Conservation (phyloP, 1,140 invertebrate genomes). For the Formica selysi region DNA sequence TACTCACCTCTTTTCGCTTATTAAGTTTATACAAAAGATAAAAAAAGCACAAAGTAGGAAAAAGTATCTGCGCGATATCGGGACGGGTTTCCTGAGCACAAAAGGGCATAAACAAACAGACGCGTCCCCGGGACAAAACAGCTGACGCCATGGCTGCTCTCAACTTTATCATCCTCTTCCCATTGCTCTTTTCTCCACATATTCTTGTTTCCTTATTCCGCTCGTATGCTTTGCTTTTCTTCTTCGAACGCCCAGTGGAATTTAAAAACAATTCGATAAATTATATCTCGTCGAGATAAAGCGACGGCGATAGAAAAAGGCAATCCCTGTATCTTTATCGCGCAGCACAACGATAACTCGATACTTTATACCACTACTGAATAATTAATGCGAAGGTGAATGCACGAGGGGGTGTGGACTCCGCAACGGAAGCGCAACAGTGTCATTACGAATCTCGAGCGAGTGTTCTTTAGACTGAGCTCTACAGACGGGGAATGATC, state of each 20-base stretch:
- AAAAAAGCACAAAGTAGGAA: constrained; percentile 11
- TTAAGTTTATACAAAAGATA: background rate
- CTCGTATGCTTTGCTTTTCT: constrained; percentile 49
- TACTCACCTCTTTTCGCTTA: background rate
- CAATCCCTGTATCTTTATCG: constrained; percentile 31
- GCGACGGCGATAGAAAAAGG: constrained; percentile 21
- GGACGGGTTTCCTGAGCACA: constrained; percentile 78
- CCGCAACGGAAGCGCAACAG: constrained; percentile 30
- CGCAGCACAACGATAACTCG: constrained; percentile 44
- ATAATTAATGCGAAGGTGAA: constrained; percentile 69
- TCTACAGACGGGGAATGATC: constrained; percentile 40
- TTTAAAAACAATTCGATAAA: constrained; percentile 85
- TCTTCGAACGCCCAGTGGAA: constrained; percentile 68
- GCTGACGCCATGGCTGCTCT: constrained; percentile 83
- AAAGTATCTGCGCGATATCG: constrained; percentile 78
- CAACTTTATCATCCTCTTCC: constrained; percentile 75
- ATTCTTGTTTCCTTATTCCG: constrained; percentile 63
- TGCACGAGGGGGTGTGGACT: constrained; percentile 17
- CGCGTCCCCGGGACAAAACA: constrained; percentile 82
- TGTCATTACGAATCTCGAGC: constrained; percentile 65
- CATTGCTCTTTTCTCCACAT: constrained; percentile 61
- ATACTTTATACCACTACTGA: constrained; percentile 54
- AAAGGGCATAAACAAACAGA: constrained; percentile 81
- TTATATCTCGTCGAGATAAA: constrained; percentile 77
- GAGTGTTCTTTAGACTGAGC: constrained; percentile 52